Evolutionary conservation across 1,140 invertebrate species (phyloP).

Genomic region (Lepidurus couesii): DNA sequence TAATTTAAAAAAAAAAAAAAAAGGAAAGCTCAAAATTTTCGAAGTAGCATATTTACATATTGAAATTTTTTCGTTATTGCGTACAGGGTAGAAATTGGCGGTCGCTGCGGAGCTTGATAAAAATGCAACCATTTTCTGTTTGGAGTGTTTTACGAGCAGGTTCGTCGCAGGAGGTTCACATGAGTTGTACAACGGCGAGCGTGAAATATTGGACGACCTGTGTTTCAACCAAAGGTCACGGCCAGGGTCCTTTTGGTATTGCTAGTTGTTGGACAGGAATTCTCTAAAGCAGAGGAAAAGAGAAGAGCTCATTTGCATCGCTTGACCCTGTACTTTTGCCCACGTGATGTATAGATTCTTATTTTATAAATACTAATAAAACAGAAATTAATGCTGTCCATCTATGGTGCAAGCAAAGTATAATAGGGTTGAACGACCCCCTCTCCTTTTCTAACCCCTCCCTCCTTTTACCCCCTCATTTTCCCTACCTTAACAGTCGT

Average conservation of each 20-base stretch:
- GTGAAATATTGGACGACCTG: constrained; percentile 21
- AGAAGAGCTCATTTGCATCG: constrained; percentile 4
- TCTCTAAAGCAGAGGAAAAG: background rate
- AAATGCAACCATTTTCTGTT: constrained; percentile 18
- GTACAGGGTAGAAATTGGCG: background rate
- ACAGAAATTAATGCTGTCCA: background rate
- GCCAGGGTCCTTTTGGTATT: background rate
- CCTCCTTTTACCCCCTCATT: background rate
- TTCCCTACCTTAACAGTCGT: background rate
- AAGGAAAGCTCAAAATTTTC: no score
- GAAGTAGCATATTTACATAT: constrained; percentile 6
- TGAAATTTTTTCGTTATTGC: background rate
- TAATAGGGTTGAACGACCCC: background rate
- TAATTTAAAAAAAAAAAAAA: no score
- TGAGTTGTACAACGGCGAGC: background rate
- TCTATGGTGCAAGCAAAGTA: background rate
- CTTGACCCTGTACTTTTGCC: background rate
- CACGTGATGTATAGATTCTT: background rate
- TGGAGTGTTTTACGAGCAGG: constrained; percentile 17
- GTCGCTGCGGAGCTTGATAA: background rate
- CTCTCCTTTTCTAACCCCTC: background rate
- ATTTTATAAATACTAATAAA: constrained; percentile 1
- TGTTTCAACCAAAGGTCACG: constrained; percentile 13
- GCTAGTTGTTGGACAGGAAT: background rate
- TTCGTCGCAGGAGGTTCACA: constrained; percentile 12